Base-by-base conservation (phyloP, 2,888 invertebrate species). In the Drosophila helvetica region DNA sequence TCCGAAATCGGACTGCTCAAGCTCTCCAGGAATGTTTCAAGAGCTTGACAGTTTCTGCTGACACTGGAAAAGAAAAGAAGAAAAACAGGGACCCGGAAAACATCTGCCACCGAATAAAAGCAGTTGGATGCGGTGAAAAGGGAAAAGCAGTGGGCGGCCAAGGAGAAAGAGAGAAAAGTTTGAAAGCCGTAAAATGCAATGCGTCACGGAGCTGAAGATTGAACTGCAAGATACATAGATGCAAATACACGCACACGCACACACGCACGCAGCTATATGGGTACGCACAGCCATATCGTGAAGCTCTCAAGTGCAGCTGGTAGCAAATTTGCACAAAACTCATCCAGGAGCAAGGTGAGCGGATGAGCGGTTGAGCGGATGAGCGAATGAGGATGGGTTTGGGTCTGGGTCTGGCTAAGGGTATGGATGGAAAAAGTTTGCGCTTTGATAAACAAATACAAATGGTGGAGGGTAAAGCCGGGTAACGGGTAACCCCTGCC, bases 391-490 rank as follows among this genome's bases (percentile, higher is more conserved):
- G 61, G n/a, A 9, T 25, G 58, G 12, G 17, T 25, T 3, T 15
- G 25, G 38, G 42, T 8, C 12, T 22, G 17, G 43, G 8, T 9
- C 25, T 62, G 33, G 8, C 17, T 25, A 3, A 10, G 18, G 18
- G 27, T 8, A 7, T 22, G 17, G 43, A 6, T 15, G 54, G 30
- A 63, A 64, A 81, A 79, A 83, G 81, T 74, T 83, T 70, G 79
- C 85, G 82, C 85, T 84, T 83, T 82, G 80, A 77, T 84, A 83
- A 83, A 75, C 83, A 83, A 84, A 84, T 77, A 83, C 79, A 83
- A 83, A 80, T 77, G 70, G 52, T 53, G 56, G 67, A 74, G 67
- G 79, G 57, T 51, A 42, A 47, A 45, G 54, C 61, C 48, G 59
- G n/a, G n/a, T n/a, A n/a, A n/a, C n/a, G n/a, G n/a, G 56, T 48